phyloP scores from a whole-genome alignment of 2,797 vertebrate genomes.

The Scarus forsteni region DNA sequence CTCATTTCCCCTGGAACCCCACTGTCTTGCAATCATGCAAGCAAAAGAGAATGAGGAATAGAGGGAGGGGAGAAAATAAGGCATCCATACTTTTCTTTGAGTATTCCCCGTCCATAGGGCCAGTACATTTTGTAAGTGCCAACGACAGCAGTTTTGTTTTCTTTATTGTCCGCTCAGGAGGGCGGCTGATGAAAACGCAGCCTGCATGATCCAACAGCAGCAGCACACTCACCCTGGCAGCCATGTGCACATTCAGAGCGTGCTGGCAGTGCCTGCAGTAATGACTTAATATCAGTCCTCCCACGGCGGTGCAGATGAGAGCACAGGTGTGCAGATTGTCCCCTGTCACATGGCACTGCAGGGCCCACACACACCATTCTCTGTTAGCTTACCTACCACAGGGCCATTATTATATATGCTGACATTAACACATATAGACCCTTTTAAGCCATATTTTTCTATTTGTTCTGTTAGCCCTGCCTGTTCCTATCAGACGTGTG shows the following conservation, averaged over 20 bases:
- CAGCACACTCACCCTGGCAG: constrained; percentile 51
- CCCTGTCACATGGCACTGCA: constrained; percentile 64
- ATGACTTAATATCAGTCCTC: constrained; percentile 80
- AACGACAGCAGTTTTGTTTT: constrained; percentile 55
- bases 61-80: constrained; percentile 5
- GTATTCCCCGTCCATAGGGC: constrained; percentile 21
- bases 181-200: constrained; percentile 45
- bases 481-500: background rate
- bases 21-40: constrained; percentile 1
- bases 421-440: constrained; percentile 8
- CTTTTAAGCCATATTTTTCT: background rate
- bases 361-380: constrained; percentile 61
- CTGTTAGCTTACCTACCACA: constrained; percentile 53
- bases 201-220: constrained; percentile 55
- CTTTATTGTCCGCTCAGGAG: constrained; percentile 53
- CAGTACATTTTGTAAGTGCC: constrained; percentile 26
- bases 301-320: constrained; percentile 75
- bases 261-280: constrained; percentile 63
- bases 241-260: constrained; percentile 47
- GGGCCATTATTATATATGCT: constrained; percentile 37
- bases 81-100: constrained; percentile 8
- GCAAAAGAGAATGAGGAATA: background rate
- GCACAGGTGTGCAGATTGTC: constrained; percentile 78
- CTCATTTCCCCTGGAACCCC: background rate
- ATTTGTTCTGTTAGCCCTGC: background rate